These are phyloP conservation scores for Myopa testacea DNA, from an alignment of 2,888 invertebrate species.

Conservation along the genomic window DNA sequence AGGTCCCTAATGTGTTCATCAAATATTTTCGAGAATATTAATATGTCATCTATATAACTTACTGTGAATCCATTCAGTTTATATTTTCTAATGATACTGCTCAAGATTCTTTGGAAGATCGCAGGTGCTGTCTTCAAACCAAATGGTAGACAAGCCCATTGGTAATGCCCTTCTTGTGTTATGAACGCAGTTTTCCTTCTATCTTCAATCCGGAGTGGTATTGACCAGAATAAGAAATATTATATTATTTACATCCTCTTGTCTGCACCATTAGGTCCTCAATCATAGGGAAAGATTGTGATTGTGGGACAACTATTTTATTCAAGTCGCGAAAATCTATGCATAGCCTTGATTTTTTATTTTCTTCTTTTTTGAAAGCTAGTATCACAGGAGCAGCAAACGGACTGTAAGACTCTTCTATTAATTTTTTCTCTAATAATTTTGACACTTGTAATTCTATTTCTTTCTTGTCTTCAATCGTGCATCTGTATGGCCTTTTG, in stretches of 20 bases:
- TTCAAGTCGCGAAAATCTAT: too few relatives aligned
- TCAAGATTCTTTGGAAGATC: constrained; percentile 48
- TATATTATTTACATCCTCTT: constrained; percentile 35
- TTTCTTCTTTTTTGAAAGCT: constrained; percentile 47
- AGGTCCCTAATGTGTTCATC: constrained; percentile 40
- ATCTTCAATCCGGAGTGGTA: constrained; percentile 45
- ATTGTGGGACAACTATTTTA: constrained; percentile 39
- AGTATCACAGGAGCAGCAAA: constrained; percentile 44
- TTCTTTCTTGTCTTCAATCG: constrained; percentile 2
- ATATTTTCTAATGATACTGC: constrained; percentile 46
- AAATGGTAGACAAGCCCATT: constrained; percentile 49
- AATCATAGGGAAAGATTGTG: constrained; percentile 42
- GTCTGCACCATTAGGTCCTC: constrained; percentile 35
- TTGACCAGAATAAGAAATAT: constrained; percentile 46
- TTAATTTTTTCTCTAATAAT: constrained; percentile 36
- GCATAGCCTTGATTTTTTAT: constrained; percentile 43
- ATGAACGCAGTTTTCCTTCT: constrained; percentile 47
- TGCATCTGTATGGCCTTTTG: background rate
- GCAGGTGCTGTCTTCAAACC: constrained; percentile 23
- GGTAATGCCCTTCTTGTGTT: constrained; percentile 49
- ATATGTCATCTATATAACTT: constrained; percentile 49
- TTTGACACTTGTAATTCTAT: constrained; percentile 29
- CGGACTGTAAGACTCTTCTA: constrained; percentile 40
- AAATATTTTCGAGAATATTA: constrained; percentile 46
- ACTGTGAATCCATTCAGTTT: constrained; percentile 46